Conservation (phyloP, 35 echinoderm and acorn worm species). For the Apostichopus californicus region DNA sequence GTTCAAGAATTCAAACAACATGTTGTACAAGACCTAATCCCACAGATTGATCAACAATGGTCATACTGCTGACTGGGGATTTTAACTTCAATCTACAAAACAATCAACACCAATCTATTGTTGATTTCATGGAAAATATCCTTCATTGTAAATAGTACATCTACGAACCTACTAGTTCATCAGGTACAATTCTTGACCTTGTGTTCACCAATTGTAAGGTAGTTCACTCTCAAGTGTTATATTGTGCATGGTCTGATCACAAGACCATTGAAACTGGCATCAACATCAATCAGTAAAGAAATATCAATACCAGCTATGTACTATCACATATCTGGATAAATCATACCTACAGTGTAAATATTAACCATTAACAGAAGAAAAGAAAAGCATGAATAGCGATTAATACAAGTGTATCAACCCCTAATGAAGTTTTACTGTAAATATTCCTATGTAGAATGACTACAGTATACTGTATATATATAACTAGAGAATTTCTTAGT, state of each 20-base stretch:
- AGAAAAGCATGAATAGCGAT: too few species aligned
- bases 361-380: too few species aligned
- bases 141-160: neutral
- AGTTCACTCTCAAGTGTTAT: neutral
- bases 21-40: neutral
- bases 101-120: neutral
- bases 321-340: too few species aligned
- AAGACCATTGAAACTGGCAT: neutral
- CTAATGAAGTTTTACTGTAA: too few species aligned
- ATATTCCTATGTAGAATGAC: too few species aligned
- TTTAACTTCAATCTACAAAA: neutral
- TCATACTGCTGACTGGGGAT: neutral
- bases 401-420: too few species aligned
- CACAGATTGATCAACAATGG: slow-evolving; percentile 3
- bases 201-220: slow-evolving; percentile 12
- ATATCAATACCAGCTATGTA: too few species aligned
- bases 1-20: neutral
- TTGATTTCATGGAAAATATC: neutral
- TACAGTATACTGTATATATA: too few species aligned
- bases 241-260: slow-evolving; percentile 42
- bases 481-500: too few species aligned
- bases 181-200: neutral
- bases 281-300: too few species aligned
- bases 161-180: neutral
- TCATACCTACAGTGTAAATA: too few species aligned